Evolutionary conservation across 92 coral and sea anemone genomes (phyloP), one percentile per base, ranked within the genome.

Genomic region (Ricordea florida): DNA sequence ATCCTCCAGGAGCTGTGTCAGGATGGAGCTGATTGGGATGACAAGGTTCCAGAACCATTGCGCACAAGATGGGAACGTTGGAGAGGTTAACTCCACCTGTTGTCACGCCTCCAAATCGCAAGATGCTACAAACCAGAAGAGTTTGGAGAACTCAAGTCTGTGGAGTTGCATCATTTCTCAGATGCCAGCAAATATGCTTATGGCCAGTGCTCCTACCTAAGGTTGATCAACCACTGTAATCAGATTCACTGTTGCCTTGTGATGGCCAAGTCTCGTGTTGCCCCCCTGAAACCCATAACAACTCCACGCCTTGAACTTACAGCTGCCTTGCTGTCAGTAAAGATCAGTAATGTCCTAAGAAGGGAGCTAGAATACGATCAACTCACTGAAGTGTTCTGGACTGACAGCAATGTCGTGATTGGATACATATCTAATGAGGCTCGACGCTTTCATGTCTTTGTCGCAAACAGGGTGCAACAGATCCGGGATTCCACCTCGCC

Each of bases 1-100:
- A 60, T 60, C 6, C 68, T 36, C 40, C 68, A 60, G 68, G 44
- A 31, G 26, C 47, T 60, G 8, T 60, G 68, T 36, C n/a, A 29
- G 0, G 68, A 60, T 14, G 44, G 44, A 37, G 43, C 26, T 11
- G 47, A 60, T 34, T 60, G 68, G 68, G 68, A 60, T 24, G 47
- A 60, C 44, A 29, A 29, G 14, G 27, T 30, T 0, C 68, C 68
- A 10, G 27, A 60, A n/a, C 17, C 68, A 24, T 29, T 60, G 10
- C 10, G 68, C 10, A 2, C 45, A 17, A 29, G 47, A 36, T 60
- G 68, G 68, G 44, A 60, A 34, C 10, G 25, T 2, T 60, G 68
- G 68, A 60, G 68, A 30, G 13, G 17, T 3, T 31, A 55, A 5
- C 32, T 55, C 8, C 62, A 5, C 2, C 35, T 55, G 3, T 35